Evolutionary conservation across 2,797 vertebrate species (phyloP).

Genomic region (Ceryle rudis): DNA sequence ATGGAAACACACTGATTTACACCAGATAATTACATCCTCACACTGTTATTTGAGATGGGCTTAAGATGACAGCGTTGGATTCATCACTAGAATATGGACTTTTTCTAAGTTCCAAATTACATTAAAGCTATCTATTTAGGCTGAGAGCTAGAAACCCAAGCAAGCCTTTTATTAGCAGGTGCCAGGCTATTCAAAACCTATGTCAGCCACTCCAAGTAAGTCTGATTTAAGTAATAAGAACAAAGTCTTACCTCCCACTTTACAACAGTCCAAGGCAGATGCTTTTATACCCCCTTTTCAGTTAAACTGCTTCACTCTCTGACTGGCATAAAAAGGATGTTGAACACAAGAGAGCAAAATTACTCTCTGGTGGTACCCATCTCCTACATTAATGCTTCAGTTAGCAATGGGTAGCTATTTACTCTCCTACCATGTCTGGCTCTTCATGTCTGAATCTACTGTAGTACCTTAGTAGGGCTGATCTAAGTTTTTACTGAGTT

Average conservation of each 20-base stretch:
- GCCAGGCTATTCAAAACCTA: neutral
- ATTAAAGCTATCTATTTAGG: neutral
- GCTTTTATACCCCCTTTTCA: neutral
- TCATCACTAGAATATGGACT: neutral
- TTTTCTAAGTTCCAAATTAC: neutral
- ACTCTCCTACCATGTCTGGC: rapidly evolving
- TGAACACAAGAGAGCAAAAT: neutral
- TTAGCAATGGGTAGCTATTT: neutral
- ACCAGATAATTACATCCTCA: neutral
- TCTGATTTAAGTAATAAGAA: neutral
- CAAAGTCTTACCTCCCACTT: neutral
- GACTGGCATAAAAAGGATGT: neutral
- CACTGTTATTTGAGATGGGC: neutral
- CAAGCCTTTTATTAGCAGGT: neutral
- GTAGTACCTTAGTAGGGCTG: neutral
- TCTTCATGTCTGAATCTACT: neutral
- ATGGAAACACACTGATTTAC: neutral
- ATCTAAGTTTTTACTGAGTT: rapidly evolving
- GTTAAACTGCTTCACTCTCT: neutral
- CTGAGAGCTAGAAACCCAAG: neutral
- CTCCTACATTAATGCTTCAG: neutral
- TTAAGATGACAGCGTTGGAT: neutral
- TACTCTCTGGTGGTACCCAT: neutral
- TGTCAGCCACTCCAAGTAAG: neutral
- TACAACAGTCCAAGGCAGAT: neutral